Evolutionary conservation across 2,888 invertebrate species (phyloP), one percentile per base, ranked within the genome.

Genomic region (Nephrotoma guestfalica): DNA sequence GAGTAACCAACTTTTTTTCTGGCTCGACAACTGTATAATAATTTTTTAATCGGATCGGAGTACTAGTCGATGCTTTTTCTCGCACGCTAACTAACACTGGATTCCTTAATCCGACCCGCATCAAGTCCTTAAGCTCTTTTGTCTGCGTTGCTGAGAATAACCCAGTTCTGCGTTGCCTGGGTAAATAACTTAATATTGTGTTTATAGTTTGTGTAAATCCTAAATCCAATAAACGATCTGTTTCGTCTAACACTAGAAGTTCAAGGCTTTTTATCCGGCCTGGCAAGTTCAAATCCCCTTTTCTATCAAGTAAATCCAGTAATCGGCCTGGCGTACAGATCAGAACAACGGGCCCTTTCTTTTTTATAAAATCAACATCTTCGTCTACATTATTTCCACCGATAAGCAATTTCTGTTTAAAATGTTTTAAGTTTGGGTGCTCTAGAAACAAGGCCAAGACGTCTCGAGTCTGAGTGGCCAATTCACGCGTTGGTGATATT

Each of bases 71-170:
- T 0, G 95, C 94, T 90, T 97, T 97, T 90, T 98, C 98, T 89
- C 96, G 97, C 0, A 99, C 97, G 15, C 95, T 94, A 9, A 99
- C 95, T 0, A 97, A 92, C 0, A 98, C 96, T 0, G 99, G 99
- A 92, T 99, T 99, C 88, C 99, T 93, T 6, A 99, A 92, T 0
- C 99, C 99, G 3, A 99, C 99, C 89, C 98, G 93, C 86, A 99
- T 96, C 13, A 99, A 92, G 89, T 97, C 96, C 88, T 97, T 95
- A 0, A 99, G 93, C 91, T 98, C 97, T 89, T 97, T 97, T 0
- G 99, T 99, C 92, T 99, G 99, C 1, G 99, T 99, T 0, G 99
- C 99, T 0, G 99, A 99, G 92, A 99, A 99, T n/a, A 99, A 93
- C 0, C 99, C 98, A 0, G 99, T 99, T 88, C 99, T 93, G 43